These are phyloP conservation scores for Vespertilio murinus DNA, from an alignment of 2,797 vertebrate genomes.

Conservation along the genomic window DNA sequence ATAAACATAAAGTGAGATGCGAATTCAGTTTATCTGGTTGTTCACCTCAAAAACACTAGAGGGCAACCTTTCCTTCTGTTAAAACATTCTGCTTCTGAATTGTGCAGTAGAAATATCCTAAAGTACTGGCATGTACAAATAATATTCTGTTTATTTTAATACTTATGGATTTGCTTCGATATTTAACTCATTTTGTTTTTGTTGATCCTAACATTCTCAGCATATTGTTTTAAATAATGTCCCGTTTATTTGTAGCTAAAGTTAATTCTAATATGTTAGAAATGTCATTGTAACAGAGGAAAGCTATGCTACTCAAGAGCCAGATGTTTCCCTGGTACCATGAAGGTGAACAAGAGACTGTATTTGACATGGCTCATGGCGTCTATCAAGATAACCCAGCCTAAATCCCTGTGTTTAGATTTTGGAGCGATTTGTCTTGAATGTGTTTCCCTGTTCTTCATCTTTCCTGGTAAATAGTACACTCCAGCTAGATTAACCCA, in stretches of 20 bases:
- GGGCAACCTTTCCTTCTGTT: constrained; percentile 78
- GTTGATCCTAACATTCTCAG: not conserved
- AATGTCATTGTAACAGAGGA: not conserved
- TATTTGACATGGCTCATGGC: not conserved
- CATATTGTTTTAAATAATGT: not conserved
- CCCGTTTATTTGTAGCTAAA: not conserved
- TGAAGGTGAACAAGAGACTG: not conserved
- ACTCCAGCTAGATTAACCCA: not conserved
- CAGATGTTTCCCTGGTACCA: not conserved
- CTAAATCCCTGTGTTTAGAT: not conserved
- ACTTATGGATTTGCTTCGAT: not conserved
- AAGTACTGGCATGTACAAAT: not conserved
- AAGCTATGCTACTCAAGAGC: not conserved
- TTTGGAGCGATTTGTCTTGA: not conserved
- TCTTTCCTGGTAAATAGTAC: not conserved
- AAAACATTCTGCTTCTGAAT: not conserved
- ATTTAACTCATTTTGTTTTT: not conserved
- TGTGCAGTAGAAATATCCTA: not conserved
- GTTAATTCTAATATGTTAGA: not conserved
- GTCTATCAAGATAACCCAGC: not conserved
- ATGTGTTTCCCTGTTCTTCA: not conserved
- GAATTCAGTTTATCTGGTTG: constrained; percentile 4
- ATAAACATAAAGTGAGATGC: not conserved
- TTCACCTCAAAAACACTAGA: constrained; percentile 79
- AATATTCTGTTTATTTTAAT: not conserved